Conservation (phyloP, 2,888 invertebrate species). For the Cabera pusaria region DNA sequence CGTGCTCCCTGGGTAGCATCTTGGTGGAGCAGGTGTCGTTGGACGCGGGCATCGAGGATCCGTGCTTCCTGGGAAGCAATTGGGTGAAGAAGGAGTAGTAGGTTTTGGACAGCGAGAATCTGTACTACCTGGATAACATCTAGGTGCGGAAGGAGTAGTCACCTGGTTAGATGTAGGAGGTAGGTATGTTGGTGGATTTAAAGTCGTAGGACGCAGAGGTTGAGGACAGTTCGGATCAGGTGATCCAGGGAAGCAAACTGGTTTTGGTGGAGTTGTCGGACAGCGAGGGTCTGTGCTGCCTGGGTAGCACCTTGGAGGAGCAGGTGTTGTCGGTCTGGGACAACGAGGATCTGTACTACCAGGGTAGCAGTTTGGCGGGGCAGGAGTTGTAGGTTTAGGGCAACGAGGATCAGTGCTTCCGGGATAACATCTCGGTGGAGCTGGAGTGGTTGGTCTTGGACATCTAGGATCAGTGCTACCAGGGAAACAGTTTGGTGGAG, state of each 20-base stretch:
- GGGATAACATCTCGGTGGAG: constrained; percentile 38
- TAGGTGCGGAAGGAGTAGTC: constrained; percentile 37
- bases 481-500: too few relatives aligned
- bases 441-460: constrained; percentile 33
- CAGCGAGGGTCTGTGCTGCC: constrained; percentile 51
- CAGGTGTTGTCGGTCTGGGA: constrained; percentile 37
- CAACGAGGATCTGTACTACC: constrained; percentile 36
- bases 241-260: constrained; percentile 35
- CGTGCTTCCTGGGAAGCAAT: constrained; percentile 49
- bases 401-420: constrained; percentile 41
- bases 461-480: constrained; percentile 43
- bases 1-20: constrained; percentile 36
- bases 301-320: constrained; percentile 42
- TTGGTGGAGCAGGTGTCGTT: constrained; percentile 31
- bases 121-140: constrained; percentile 37
- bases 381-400: constrained; percentile 29
- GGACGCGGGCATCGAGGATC: constrained; percentile 45
- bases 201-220: constrained; percentile 43
- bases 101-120: constrained; percentile 36
- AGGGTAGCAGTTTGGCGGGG: constrained; percentile 32
- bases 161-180: constrained; percentile 44
- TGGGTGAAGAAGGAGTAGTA: constrained; percentile 32
- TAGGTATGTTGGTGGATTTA: constrained; percentile 36
- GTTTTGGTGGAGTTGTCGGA: constrained; percentile 39
- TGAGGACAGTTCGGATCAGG: constrained; percentile 43